Conservation (phyloP, 2,113 vertebrate genomes). For the Piprites chloris region DNA sequence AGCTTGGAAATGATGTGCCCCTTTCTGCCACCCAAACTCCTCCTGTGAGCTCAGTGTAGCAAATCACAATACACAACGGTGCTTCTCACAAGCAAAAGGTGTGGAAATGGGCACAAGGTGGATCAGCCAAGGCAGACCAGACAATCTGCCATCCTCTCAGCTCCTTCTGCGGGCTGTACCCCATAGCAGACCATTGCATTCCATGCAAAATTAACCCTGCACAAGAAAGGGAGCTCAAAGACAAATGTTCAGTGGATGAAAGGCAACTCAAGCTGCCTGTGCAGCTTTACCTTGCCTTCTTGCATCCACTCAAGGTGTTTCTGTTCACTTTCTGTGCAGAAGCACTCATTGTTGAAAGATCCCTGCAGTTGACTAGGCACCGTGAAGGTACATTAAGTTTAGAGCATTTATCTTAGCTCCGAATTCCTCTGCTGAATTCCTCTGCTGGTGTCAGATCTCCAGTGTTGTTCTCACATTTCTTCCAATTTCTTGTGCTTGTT, state of each 20-base stretch:
- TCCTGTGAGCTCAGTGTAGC: not conserved
- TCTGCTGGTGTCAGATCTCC: not conserved
- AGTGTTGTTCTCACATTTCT: not conserved
- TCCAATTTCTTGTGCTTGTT: not conserved
- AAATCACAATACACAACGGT: not conserved
- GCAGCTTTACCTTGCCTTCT: slow-evolving; percentile 19
- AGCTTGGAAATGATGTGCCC: not conserved
- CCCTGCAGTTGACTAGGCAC: slow-evolving; percentile 27
- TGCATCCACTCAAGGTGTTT: not conserved
- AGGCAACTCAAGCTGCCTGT: not conserved
- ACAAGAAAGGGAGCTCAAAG: not conserved
- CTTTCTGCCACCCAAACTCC: not conserved
- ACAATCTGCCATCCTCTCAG: not conserved
- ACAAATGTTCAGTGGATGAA: not conserved
- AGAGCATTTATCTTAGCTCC: slow-evolving; percentile 35
- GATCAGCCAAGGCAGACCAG: not conserved
- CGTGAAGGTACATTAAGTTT: slow-evolving; percentile 48
- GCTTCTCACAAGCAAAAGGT: not conserved
- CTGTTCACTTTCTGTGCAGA: slow-evolving; percentile 6
- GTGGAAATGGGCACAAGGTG: not conserved
- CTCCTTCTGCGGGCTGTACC: not conserved
- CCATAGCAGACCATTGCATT: not conserved
- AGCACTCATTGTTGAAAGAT: slow-evolving; percentile 27
- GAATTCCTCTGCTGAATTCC: slow-evolving; percentile 1
- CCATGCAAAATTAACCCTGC: not conserved